Conservation (phyloP, 2,888 invertebrate genomes). For the Clusia tigrina region DNA sequence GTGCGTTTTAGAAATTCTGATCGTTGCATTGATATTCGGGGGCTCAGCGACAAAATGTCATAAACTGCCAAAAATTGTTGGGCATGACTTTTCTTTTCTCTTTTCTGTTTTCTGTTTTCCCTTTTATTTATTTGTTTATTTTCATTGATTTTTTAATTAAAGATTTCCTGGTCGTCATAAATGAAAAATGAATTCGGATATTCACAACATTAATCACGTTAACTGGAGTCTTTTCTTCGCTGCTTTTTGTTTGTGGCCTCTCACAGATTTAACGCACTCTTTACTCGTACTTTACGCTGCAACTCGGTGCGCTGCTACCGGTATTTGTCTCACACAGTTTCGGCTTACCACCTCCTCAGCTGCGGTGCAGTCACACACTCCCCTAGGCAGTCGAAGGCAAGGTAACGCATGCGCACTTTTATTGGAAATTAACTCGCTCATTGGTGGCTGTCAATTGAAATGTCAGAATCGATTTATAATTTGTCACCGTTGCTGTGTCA, state of each 20-base stretch:
- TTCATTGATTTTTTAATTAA: too few species aligned
- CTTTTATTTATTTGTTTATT: too few species aligned
- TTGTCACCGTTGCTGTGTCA: slow-evolving; percentile 36
- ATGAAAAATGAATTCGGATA: slow-evolving; percentile 58
- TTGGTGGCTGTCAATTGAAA: slow-evolving; percentile 58
- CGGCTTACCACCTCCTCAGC: neutral
- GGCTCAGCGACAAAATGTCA: neutral
- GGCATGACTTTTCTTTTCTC: neutral
- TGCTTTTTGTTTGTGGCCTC: neutral
- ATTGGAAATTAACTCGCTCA: slow-evolving; percentile 56
- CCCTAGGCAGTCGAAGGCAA: neutral
- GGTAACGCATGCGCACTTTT: slow-evolving; percentile 1
- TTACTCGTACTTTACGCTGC: neutral
- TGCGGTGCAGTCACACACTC: neutral
- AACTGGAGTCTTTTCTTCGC: slow-evolving; percentile 22
- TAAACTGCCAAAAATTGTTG: slow-evolving; percentile 3
- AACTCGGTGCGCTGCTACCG: slow-evolving; percentile 16
- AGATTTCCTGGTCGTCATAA: slow-evolving; percentile 39
- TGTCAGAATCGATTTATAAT: slow-evolving; percentile 58
- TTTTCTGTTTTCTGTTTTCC: neutral
- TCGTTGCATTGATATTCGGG: neutral
- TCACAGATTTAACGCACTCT: neutral
- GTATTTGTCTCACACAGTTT: slow-evolving; percentile 2
- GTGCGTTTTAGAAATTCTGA: neutral
- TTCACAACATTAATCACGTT: slow-evolving; percentile 56